These are phyloP conservation scores for Halotydeus destructor DNA, from an alignment of 1,140 invertebrate genomes.

Conservation along the genomic window DNA sequence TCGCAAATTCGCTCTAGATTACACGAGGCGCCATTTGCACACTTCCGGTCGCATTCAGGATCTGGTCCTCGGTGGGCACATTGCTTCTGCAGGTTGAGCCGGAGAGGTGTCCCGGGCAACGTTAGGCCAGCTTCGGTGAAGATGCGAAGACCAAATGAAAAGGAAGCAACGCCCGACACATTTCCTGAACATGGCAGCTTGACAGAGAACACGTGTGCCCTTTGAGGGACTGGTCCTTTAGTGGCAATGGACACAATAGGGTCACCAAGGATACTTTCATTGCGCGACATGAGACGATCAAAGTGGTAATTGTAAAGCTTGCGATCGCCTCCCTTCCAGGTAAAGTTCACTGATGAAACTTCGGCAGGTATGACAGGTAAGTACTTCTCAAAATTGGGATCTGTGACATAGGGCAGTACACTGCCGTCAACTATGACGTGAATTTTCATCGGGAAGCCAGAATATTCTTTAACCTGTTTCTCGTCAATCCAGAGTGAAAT, in stretches of 20 bases:
- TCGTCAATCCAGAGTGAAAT: conserved; percentile 16
- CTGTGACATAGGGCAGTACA: conserved; percentile 58
- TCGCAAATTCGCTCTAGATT: conserved; percentile 57
- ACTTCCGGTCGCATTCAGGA: conserved; percentile 64
- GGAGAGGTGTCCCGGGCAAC: conserved; percentile 66
- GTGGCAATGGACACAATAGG: conserved; percentile 67
- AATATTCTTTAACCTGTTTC: conserved; percentile 14
- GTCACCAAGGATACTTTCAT: conserved; percentile 55
- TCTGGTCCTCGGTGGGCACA: conserved; percentile 65
- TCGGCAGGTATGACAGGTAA: conserved; percentile 71
- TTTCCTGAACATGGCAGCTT: conserved; percentile 71
- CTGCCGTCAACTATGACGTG: conserved; percentile 63
- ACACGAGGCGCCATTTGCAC: conserved; percentile 56
- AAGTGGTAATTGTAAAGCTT: conserved; percentile 57
- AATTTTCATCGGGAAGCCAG: conserved; percentile 63
- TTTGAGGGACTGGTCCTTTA: conserved; percentile 55
- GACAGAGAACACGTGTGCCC: conserved; percentile 75
- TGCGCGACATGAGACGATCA: conserved; percentile 54
- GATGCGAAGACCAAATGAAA: conserved; percentile 67
- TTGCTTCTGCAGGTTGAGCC: conserved; percentile 73
- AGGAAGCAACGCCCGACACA: conserved; percentile 61
- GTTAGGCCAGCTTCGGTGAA: conserved; percentile 48
- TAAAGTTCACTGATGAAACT: conserved; percentile 62
- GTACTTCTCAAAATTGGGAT: conserved; percentile 68
- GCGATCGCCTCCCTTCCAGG: conserved; percentile 52